Evolutionary conservation across 1,140 invertebrate genomes (phyloP), one percentile per base, ranked within the genome.

Genomic region (Stegodyphus dumicola): DNA sequence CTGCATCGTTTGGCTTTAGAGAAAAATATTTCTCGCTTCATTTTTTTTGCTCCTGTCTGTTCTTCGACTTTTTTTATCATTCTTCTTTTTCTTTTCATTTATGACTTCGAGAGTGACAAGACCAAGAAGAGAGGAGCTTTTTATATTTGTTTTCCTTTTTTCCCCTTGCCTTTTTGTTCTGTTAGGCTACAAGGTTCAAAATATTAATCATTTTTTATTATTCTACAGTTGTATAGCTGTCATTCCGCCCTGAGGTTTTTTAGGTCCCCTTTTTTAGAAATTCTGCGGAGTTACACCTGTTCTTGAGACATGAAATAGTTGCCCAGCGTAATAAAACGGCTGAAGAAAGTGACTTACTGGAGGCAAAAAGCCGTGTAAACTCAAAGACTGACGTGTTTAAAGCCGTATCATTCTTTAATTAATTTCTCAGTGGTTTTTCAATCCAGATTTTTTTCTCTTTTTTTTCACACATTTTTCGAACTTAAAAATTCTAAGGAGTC

Each of bases 201-300:
- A 85, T 85, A 85, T 85, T 85, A 85, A 85, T 85, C 81, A 85
- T 66, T 85, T 85, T 85, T 85, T 85, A 85, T 85, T 77, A 85
- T 76, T 85, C 75, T 74, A 85, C n/a, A 56, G 81, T 70, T 70
- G 74, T 85, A 69, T 15, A 70, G 73, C 81, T 85, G 81, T 85
- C 81, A 85, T 49, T 77, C 33, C n/a, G 10, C 7, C 73, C 56
- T 69, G 60, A 75, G 52, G 56, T 66, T 60, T 56, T 70, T 76
- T 69, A 33, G 11, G 11, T 18, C 15, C 6, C 52, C 17, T 18
- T 64, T 76, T 52, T 18, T 6, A 17, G 53, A 60, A 54, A 69
- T 79, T 70, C 60, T 64, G 17, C n/a, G 56, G 11, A 75, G 70
- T 75, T 85, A 85, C 81, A 85, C 81, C 81, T 85, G 81, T 85